A percentile compares a stretch with the other conserved stretches of the same genome.
Evolutionary conservation across 2,888 invertebrate species (phyloP).

Genomic region (Apomyelois bistriatella): DNA sequence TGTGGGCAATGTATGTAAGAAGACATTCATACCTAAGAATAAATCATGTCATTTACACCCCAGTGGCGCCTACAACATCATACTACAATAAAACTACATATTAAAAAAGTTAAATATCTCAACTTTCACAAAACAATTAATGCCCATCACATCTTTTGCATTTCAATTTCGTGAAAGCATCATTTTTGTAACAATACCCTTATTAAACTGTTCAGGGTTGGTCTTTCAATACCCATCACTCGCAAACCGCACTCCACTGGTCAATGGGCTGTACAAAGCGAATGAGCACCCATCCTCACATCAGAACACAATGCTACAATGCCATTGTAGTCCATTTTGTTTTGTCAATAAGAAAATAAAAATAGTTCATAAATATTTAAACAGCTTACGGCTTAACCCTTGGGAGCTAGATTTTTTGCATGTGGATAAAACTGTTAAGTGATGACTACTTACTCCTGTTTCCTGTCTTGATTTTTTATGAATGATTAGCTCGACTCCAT

Average conservation of each 20-base stretch:
- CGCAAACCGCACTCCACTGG: slow-evolving; percentile 56
- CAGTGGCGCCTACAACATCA: background rate
- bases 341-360: slow-evolving; percentile 73
- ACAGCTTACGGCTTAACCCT: slow-evolving; percentile 58
- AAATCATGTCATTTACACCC: too few species aligned
- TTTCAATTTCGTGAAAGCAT: background rate
- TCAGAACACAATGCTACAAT: slow-evolving; percentile 43
- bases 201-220: background rate
- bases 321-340: slow-evolving; percentile 63
- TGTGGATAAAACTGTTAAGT: too few species aligned
- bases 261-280: slow-evolving; percentile 46
- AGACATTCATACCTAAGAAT: too few species aligned
- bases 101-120: background rate
- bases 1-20: too few species aligned
- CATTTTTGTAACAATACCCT: slow-evolving; percentile 5
- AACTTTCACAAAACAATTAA: background rate
- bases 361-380: slow-evolving; percentile 72
- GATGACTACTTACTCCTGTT: background rate
- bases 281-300: slow-evolving; percentile 32
- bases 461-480: background rate
- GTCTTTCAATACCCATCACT: slow-evolving; percentile 9
- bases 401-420: slow-evolving; percentile 28
- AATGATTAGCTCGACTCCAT: too few species aligned
- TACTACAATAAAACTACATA: background rate
- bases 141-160: background rate